Evolutionary conservation across 1,140 invertebrate genomes (phyloP).

Genomic region (Lucilia cuprina): DNA sequence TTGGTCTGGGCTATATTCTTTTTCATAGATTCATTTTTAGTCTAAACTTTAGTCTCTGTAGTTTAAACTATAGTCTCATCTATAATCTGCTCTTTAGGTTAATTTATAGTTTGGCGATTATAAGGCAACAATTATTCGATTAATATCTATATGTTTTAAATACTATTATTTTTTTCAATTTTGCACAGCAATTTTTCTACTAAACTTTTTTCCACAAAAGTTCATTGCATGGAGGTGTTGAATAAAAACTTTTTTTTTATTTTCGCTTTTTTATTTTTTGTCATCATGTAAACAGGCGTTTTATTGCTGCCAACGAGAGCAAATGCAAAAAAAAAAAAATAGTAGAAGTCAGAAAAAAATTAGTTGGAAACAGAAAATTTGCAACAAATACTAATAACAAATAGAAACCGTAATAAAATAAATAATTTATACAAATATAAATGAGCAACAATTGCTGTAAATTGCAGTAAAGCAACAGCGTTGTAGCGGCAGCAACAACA

Average conservation of each 20-base stretch:
- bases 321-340: background rate
- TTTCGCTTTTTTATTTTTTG: background rate
- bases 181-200: background rate
- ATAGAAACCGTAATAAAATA: background rate
- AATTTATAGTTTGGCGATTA: too few relatives aligned
- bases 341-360: background rate
- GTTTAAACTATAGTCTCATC: too few relatives aligned
- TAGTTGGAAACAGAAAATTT: background rate
- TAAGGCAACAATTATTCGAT: background rate
- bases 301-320: background rate
- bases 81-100: too few relatives aligned
- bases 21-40: too few relatives aligned
- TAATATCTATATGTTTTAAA: background rate
- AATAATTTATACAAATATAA: background rate
- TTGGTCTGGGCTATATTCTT: too few relatives aligned
- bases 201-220: background rate
- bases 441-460: background rate
- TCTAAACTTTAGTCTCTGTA: too few relatives aligned
- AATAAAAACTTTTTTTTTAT: background rate
- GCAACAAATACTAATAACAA: background rate
- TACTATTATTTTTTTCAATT: background rate
- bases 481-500: background rate
- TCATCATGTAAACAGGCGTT: background rate
- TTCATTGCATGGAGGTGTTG: constrained; percentile 17
- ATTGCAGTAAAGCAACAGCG: too few relatives aligned